Conservation (phyloP, 2,888 invertebrate genomes). For the Zygothrica quintamaculata region DNA sequence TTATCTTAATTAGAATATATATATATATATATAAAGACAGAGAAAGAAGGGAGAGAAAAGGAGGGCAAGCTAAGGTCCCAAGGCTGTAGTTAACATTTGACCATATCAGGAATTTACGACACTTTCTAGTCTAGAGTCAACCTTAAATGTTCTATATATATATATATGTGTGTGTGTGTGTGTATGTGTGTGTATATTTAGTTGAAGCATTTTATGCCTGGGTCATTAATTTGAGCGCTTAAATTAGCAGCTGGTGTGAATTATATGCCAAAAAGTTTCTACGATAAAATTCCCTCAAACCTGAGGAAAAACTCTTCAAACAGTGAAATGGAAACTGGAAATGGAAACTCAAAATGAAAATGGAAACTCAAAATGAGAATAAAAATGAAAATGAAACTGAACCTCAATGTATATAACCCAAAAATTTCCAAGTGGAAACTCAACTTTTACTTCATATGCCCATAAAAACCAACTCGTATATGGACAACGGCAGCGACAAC, state of each 20-base stretch:
- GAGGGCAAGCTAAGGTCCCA: no score
- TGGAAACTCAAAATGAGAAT: no score
- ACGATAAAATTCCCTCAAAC: constrained; percentile 64
- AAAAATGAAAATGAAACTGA: no score
- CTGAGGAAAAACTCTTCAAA: no score
- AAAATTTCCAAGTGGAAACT: not conserved
- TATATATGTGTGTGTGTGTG: not conserved
- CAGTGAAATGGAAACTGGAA: no score
- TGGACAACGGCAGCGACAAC: not conserved
- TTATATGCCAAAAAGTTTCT: constrained; percentile 76
- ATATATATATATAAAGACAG: no score
- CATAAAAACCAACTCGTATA: constrained; percentile 32
- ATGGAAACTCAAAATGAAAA: no score
- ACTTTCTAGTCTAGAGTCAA: constrained; percentile 9
- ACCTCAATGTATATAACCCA: no score
- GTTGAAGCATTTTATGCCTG: constrained; percentile 54
- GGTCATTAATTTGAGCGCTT: constrained; percentile 69
- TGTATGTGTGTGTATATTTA: not conserved
- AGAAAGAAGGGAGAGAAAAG: no score
- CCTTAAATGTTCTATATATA: no score
- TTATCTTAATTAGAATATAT: no score
- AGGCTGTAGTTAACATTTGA: constrained; percentile 22
- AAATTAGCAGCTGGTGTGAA: constrained; percentile 79
- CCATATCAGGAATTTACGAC: constrained; percentile 38
- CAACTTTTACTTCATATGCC: constrained; percentile 19